Evolutionary conservation across 2,888 invertebrate genomes (phyloP).

Genomic region (Ferdinandea cuprea): DNA sequence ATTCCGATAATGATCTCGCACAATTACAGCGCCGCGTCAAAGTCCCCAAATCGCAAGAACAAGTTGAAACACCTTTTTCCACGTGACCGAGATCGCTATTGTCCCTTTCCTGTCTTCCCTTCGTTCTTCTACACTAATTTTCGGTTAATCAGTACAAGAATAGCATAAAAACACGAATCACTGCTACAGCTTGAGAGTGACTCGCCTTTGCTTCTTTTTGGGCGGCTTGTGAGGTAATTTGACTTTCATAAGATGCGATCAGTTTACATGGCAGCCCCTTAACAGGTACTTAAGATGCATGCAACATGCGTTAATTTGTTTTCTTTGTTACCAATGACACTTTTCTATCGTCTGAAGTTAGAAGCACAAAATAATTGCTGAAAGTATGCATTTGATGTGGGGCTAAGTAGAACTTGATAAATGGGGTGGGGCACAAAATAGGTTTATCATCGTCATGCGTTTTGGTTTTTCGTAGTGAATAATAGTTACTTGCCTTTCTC

Average conservation of each 20-base stretch:
- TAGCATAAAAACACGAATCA: conserved; percentile 22
- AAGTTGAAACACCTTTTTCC: no score
- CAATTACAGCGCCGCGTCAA: conserved; percentile 19
- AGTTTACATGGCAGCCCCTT: conserved; percentile 32
- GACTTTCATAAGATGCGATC: conserved; percentile 62
- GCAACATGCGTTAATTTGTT: conserved; percentile 57
- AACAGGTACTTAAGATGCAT: conserved; percentile 26
- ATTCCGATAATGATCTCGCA: conserved; percentile 54
- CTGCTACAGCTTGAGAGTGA: conserved; percentile 30
- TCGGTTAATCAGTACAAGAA: conserved; percentile 56
- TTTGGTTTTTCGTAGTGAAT: conserved; percentile 7
- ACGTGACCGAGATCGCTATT: conserved; percentile 9
- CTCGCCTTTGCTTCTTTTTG: conserved; percentile 21
- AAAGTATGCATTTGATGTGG: conserved; percentile 17
- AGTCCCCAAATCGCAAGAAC: conserved; percentile 1
- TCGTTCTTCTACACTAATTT: conserved; percentile 38
- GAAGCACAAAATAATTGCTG: conserved; percentile 23
- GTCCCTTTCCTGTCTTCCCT: neutral
- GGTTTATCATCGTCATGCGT: conserved; percentile 52
- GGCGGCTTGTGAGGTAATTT: conserved; percentile 43
- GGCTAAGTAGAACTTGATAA: conserved; percentile 31
- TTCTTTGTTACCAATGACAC: conserved; percentile 52
- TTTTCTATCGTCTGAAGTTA: conserved; percentile 25
- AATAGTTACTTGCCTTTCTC: neutral
- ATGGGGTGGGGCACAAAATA: conserved; percentile 24